Evolutionary conservation across 1,140 invertebrate genomes (phyloP), one percentile per base, ranked within the genome.

Genomic region (Lucilia cuprina): DNA sequence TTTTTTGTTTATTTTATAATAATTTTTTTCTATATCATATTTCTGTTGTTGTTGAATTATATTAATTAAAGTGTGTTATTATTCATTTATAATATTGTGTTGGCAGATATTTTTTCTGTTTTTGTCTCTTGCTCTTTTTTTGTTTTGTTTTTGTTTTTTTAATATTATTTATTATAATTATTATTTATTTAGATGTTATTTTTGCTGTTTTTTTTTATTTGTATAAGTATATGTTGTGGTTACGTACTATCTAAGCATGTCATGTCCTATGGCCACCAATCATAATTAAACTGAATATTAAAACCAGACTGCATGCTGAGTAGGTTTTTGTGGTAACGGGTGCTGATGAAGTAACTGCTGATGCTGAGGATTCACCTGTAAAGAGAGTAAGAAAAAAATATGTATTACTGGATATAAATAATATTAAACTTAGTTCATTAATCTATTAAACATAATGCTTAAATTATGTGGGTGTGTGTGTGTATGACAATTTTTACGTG

Each of bases 361-460:
- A 91, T 49, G 90, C 90, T 82, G 90, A 91, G 82, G 90, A 91
- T 86, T 91, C 90, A 74, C 90, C 89, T 91, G 82, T 17, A 74
- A 82, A 74, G 13, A 8, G 17, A 70, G 2, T 5, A 70, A 70
- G 19, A 0, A 21, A 70, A 41, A 41, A 41, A 7, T 0, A 41
- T 41, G 7, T 41, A 41, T 41, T 41, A 8, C 5, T 41, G 41
- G 41, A 41, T 41, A 41, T 41, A 41, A 41, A 41, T 41, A 41
- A 41, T 41, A 41, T 41, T 41, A 3, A 8, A 41, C 41, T 41
- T 41, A 41, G 41, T 41, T 41, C 7, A 8, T 41, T 41, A 41
- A 41, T 41, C 41, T 41, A 41, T 10, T 41, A 41, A 41, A 41
- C 41, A 8, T 41, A 41, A 41, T 41, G 41, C 41, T 41, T 41